Conservation (phyloP, 2,113 vertebrate species). For the Craseonycteris thonglongyai region DNA sequence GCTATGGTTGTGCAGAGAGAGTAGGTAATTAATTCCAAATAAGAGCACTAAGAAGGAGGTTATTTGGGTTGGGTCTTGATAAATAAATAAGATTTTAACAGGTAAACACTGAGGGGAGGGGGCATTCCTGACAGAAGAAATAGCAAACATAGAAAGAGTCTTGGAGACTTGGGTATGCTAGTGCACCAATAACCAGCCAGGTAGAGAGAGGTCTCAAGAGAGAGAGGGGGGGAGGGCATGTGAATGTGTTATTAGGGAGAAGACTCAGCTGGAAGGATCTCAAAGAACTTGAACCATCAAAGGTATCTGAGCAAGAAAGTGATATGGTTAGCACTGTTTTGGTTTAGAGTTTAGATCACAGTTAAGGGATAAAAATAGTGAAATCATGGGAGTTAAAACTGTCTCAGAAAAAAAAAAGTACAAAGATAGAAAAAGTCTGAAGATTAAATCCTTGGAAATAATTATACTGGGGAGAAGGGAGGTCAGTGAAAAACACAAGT, state of each 20-base stretch:
- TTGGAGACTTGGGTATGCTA: background rate
- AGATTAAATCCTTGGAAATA: constrained; percentile 39
- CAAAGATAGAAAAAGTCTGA: constrained; percentile 38
- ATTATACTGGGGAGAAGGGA: background rate
- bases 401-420: background rate
- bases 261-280: constrained; percentile 6
- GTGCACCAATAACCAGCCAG: background rate
- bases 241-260: background rate
- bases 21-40: background rate
- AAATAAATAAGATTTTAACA: background rate
- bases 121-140: background rate
- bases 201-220: background rate
- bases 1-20: background rate
- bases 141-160: background rate
- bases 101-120: background rate
- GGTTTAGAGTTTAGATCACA: constrained; percentile 16
- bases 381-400: constrained; percentile 25
- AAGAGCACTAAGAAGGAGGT: background rate
- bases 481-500: background rate
- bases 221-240: background rate
- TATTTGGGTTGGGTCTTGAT: background rate
- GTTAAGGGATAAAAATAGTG: constrained; percentile 52
- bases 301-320: constrained; percentile 28
- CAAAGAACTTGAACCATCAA: constrained; percentile 19
- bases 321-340: constrained; percentile 19